Conservation (phyloP, 2,888 invertebrate species). For the Drosophila gaucha region DNA sequence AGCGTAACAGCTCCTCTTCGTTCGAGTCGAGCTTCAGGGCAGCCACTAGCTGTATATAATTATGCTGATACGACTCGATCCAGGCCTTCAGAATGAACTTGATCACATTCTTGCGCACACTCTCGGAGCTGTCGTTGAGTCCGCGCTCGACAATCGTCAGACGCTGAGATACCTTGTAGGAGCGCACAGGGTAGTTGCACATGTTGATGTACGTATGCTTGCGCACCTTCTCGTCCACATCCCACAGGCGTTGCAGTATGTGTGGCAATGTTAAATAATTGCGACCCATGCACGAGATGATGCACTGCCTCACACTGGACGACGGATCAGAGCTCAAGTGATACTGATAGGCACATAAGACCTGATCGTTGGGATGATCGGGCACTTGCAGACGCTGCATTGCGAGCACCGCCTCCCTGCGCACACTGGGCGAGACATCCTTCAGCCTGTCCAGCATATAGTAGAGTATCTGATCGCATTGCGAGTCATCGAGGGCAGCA, state of each 20-base stretch:
- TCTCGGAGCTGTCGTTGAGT: slow-evolving; percentile 87
- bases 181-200: slow-evolving; percentile 84
- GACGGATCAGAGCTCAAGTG: slow-evolving; percentile 91
- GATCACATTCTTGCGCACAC: slow-evolving; percentile 85
- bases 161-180: slow-evolving; percentile 88
- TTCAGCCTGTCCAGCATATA: slow-evolving; percentile 89
- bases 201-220: slow-evolving; percentile 85
- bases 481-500: slow-evolving; percentile 90
- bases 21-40: slow-evolving; percentile 90
- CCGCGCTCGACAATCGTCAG: slow-evolving; percentile 87
- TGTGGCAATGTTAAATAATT: slow-evolving; percentile 89
- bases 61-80: slow-evolving; percentile 90
- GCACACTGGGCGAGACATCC: slow-evolving; percentile 91
- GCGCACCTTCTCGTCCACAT: slow-evolving; percentile 91
- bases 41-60: slow-evolving; percentile 89
- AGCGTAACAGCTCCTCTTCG: slow-evolving; percentile 87
- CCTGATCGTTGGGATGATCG: slow-evolving; percentile 89
- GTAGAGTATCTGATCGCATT: slow-evolving; percentile 90
- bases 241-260: slow-evolving; percentile 90
- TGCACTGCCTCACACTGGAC: slow-evolving; percentile 89
- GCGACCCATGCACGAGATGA: slow-evolving; percentile 90
- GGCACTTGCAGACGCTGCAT: slow-evolving; percentile 93
- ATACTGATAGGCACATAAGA: slow-evolving; percentile 89
- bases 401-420: slow-evolving; percentile 92
- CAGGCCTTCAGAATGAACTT: slow-evolving; percentile 89